These are phyloP conservation scores for Xenopus tropicalis DNA, from an alignment of 2,113 vertebrate genomes.

Conservation along the genomic window UCB_Xtro_10.0 CM004443.2:156082501-156083000, in stretches of 20 bases:
- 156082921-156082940: slow-evolving; percentile 35
- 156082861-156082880: slow-evolving; percentile 6
- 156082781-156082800: no score
- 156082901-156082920: slow-evolving; percentile 8
- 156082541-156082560: slow-evolving; percentile 11
- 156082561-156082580: slow-evolving; percentile 20
- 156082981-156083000: background rate
- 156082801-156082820: no score
- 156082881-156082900: background rate
- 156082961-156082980: background rate
- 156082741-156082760: no score
- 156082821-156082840: background rate
- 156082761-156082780: no score
- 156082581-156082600: slow-evolving; percentile 20
- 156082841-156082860: background rate
- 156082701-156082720: no score
- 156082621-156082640: slow-evolving; percentile 17
- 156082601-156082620: slow-evolving; percentile 28
- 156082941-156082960: slow-evolving; percentile 24
- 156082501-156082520: no score
- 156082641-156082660: no score
- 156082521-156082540: background rate
- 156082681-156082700: no score
- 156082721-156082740: no score
- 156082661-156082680: no score